Evolutionary conservation across 2,113 vertebrate genomes (phyloP).

Genomic region (Gopherus flavomarginatus): DNA sequence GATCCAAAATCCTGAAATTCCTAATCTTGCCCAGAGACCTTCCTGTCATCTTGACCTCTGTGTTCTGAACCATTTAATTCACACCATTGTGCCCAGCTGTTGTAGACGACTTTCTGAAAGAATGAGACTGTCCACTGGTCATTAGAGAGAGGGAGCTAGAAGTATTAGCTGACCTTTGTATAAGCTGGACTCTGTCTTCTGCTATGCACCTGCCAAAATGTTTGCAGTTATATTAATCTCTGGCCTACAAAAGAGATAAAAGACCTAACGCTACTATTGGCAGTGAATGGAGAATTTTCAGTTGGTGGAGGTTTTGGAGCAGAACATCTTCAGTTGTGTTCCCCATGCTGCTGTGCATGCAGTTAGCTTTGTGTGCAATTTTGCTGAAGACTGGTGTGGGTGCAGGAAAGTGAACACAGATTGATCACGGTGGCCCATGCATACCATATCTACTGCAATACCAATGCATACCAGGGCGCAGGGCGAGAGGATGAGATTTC

Average conservation of each 20-base stretch:
- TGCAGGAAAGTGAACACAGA: background rate
- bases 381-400: constrained; percentile 1
- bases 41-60: constrained; percentile 35
- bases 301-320: background rate
- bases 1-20: constrained; percentile 45
- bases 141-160: background rate
- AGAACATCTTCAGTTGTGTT: background rate
- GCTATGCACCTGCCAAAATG: background rate
- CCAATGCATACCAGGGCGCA: background rate
- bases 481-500: constrained; percentile 51
- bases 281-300: background rate
- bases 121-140: background rate
- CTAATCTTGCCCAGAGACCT: constrained; percentile 25
- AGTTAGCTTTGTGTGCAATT: background rate
- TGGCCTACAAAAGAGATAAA: background rate
- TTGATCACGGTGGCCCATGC: accelerated
- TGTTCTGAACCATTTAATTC: background rate
- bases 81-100: background rate
- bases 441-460: background rate
- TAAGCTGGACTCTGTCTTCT: background rate
- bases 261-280: background rate
- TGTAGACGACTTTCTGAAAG: background rate
- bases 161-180: background rate
- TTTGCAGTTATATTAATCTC: background rate
- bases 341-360: background rate